Base-by-base conservation (phyloP, 2,797 vertebrate species). In the Columba guinea region DNA sequence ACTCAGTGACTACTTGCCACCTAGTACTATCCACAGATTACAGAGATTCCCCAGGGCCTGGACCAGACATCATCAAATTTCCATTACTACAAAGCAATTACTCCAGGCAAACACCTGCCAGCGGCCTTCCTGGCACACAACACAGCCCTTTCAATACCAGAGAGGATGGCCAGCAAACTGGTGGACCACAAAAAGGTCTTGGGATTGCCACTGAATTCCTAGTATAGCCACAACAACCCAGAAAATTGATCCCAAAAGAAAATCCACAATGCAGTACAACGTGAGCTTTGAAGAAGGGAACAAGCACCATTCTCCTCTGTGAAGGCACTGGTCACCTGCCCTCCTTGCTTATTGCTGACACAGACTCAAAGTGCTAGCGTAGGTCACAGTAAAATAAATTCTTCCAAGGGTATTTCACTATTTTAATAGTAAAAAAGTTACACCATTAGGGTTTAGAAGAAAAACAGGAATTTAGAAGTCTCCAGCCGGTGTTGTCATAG, bases 231-330 rank as follows among this genome's bases (percentile, higher is more conserved):
- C 44, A 80, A 69, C 12, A 76, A 81, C 44, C 21, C 1, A 7
- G 74, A 62, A 93, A 81, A 80, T 12, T 7, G 23, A 76, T 49
- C 27, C 13, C 59, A 56, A 87, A 59, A 0, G 3, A 67, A 76
- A 87, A 59, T 10, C 23, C 55, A 41, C 34, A 82, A 41, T 8
- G 26, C 41, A 79, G 30, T 22, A 79, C 0, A 0, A n/a, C 1
- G 2, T n/a, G 15, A 90, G 51, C 41, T 62, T 37, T 70, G 74
- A 51, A 55, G 51, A 58, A 41, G 26, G 53, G 16, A 14, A 58
- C 67, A 84, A 89, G 82, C 20, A 44, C 49, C 10, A 1, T 27
- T 73, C 37, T 91, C 14, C 58, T 82, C 64, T 60, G 49, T 23
- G 70, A 48, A 28, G 35, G 48, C 70, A 77, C 0, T 15, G 34